Evolutionary conservation across 1,140 invertebrate genomes (phyloP).

Genomic region (silkworm (Bombyx mori)): ASM3026992v2 NC_085121.1:15101001-15101500

Average conservation of each 20-base stretch:
- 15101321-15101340: no score
- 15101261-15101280: conserved; percentile 51
- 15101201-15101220: conserved; percentile 99
- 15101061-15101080: conserved; percentile 95
- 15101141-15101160: conserved; percentile 95
- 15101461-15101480: no score
- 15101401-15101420: no score
- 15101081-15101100: conserved; percentile 96
- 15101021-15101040: neutral
- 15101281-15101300: no score
- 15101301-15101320: no score
- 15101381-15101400: no score
- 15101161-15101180: conserved; percentile 98
- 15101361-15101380: no score
- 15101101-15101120: conserved; percentile 94
- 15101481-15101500: no score
- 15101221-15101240: conserved; percentile 96
- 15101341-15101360: no score
- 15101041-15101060: conserved; percentile 33
- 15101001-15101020: no score
- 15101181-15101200: conserved; percentile 99
- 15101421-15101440: no score
- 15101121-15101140: conserved; percentile 99
- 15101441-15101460: no score
- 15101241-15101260: conserved; percentile 99